Evolutionary conservation across 2,888 invertebrate genomes (phyloP), one percentile per base, ranked within the genome.

Genomic region (Hirtodrosophila trivittata): DNA sequence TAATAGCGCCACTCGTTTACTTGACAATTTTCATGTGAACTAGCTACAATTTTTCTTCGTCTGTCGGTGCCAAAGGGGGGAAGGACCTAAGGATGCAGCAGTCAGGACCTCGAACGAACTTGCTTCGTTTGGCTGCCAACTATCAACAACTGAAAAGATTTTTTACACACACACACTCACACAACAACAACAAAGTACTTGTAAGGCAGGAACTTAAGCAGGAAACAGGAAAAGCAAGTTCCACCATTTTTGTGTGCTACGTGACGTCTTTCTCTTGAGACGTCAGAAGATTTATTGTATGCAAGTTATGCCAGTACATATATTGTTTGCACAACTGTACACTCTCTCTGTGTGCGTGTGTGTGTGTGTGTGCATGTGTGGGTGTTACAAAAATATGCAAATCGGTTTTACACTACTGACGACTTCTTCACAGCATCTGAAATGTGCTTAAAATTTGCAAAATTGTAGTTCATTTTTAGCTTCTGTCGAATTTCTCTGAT

Each of bases 281-380:
- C 86, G 69, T 84, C 84, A 84, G 84, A 81, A 84, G 82, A 83
- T 83, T 83, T 83, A 83, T 83, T 82, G 86, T 84, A 77, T 86
- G 86, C 85, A 82, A 63, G 73, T 81, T 84, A 83, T 81, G 84
- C 18, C 5, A 2, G 18, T 72, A 73, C 42, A 38, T 60, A 63
- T 75, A 57, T 65, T 72, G 55, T 71, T 75, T 66, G 66, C 75
- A 64, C 50, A 73, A 57, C 75, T 58, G 65, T 64, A 56, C 68
- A 33, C 18, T 7, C 28, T 43, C 26, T 56, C 33, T 38, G 37
- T 62, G 25, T 51, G n/a, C 18, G 25, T 51, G 12, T 30, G 32
- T 32, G 6, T 39, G 16, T 43, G 41, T 25, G 25, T 57, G 10
- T 37, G 9, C 13, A 28, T 28, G 32, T 32, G 41, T 26, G 54